Base-by-base conservation (phyloP, 2,797 vertebrate genomes). In the Sparidentex hasta region DNA sequence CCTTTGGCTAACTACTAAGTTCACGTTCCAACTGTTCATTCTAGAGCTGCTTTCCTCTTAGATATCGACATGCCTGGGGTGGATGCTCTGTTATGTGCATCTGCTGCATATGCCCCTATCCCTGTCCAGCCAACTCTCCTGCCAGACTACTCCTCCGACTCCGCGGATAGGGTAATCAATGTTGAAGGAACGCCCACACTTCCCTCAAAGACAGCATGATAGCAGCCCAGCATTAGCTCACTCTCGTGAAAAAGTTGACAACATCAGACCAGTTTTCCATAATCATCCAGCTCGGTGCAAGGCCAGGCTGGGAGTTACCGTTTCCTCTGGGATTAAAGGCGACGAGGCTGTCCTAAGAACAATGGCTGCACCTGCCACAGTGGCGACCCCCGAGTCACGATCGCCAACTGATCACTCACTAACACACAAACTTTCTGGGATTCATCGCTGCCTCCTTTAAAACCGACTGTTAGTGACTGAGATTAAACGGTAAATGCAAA, bases 11-110 rank as follows among this genome's bases (percentile, higher is more conserved):
- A 88, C 87, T 71, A 71, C 77, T 67, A 76, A 87, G 87, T 92
- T 92, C 84, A 87, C 55, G 58, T 72, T 78, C 27, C 85, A 62
- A 70, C 74, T 78, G 82, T 62, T 88, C 74, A 69, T 83, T 84
- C 74, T 71, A 72, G 81, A 77, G 85, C 78, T 68, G 68, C 80
- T 74, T 68, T 77, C 81, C 83, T 90, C 84, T 83, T 48, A 89
- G 82, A 91, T 90, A 93, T 91, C 27, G 90, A 90, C 91, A 84
- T 90, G 90, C 90, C 91, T 64, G 76, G 52, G 88, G 87, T 89
- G 78, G 82, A 79, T 75, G 84, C 76, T 82, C 71, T 81, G 85
- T 88, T 88, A 78, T 76, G 81, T 82, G 74, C 43, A 81, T 73
- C 74, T 80, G 44, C 71, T 71, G 81, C 71, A 52, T 75, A 80